A percentile compares a stretch with the other conserved stretches of the same genome.
phyloP scores from a whole-genome alignment of 2,113 vertebrate species.

The Fregata magnificens region DNA sequence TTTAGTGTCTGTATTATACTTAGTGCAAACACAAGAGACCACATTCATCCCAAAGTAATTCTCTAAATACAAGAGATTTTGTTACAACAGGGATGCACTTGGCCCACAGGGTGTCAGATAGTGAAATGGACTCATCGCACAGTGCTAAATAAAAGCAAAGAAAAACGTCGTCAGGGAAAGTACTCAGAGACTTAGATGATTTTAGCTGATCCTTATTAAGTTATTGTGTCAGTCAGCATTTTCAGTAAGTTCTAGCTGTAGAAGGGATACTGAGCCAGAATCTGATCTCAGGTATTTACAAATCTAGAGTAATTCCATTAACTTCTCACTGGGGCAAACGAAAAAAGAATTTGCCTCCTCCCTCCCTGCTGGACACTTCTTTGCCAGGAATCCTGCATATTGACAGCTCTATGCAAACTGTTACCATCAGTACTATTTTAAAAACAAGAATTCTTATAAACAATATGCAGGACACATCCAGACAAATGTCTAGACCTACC shows the following conservation, averaged over 20 bases:
- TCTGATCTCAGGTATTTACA: not conserved
- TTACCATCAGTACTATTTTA: not conserved
- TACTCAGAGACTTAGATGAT: not conserved
- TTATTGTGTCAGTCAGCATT: not conserved
- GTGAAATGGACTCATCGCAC: not conserved
- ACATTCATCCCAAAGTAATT: conserved; percentile 54
- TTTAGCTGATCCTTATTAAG: not conserved
- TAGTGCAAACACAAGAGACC: conserved; percentile 56
- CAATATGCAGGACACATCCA: not conserved
- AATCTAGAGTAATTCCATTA: not conserved
- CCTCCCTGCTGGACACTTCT: not conserved
- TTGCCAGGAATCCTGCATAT: not conserved
- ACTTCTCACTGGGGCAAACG: not conserved
- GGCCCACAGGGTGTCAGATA: not conserved
- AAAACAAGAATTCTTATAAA: not conserved
- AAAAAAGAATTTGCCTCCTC: not conserved
- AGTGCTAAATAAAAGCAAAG: not conserved
- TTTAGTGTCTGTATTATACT: conserved; percentile 56
- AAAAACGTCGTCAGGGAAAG: not conserved
- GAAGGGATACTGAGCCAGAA: not conserved
- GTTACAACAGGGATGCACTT: conserved; percentile 32
- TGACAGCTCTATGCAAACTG: not conserved
- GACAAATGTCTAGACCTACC: not conserved
- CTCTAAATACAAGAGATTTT: conserved; percentile 38
- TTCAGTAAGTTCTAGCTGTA: not conserved